These are phyloP conservation scores for Agonopterix alstromeriana DNA, from an alignment of 2,888 invertebrate species.

Conservation along the genomic window DNA sequence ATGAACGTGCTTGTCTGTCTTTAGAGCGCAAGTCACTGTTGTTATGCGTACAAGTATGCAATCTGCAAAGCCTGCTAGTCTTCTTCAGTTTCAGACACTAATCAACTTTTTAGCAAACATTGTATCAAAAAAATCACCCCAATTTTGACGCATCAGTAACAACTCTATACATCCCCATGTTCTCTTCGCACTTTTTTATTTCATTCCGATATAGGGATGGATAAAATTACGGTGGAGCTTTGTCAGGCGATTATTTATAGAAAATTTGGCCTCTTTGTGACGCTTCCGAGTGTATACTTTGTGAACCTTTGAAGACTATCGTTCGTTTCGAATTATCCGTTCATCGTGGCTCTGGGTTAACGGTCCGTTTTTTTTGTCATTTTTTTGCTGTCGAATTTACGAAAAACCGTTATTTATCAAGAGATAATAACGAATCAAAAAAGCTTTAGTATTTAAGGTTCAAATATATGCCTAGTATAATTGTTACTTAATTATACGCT, in stretches of 20 bases:
- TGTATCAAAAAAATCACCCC: conserved; percentile 4
- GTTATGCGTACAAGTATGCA: too few relatives aligned
- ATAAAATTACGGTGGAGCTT: conserved; percentile 67
- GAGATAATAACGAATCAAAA: neutral
- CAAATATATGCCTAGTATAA: neutral
- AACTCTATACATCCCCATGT: conserved; percentile 40
- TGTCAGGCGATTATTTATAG: conserved; percentile 74
- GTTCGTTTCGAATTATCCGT: conserved; percentile 44
- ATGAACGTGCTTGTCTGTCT: too few relatives aligned
- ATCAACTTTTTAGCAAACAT: too few relatives aligned
- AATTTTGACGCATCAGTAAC: conserved; percentile 6
- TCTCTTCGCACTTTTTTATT: conserved; percentile 50
- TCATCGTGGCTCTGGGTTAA: conserved; percentile 38
- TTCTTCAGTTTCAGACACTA: too few relatives aligned
- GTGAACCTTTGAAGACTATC: conserved; percentile 21
- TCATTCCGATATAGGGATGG: conserved; percentile 68
- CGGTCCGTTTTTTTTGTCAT: conserved; percentile 34
- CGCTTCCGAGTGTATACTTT: conserved; percentile 50
- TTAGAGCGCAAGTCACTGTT: too few relatives aligned
- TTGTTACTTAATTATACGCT: neutral
- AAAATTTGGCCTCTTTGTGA: conserved; percentile 70
- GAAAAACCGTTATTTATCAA: neutral
- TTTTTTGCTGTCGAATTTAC: neutral
- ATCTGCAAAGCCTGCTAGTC: too few relatives aligned
- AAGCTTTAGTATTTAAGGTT: neutral